Evolutionary conservation across 92 coral and sea anemone genomes (phyloP).

Genomic region (Bergia sp.): DNA sequence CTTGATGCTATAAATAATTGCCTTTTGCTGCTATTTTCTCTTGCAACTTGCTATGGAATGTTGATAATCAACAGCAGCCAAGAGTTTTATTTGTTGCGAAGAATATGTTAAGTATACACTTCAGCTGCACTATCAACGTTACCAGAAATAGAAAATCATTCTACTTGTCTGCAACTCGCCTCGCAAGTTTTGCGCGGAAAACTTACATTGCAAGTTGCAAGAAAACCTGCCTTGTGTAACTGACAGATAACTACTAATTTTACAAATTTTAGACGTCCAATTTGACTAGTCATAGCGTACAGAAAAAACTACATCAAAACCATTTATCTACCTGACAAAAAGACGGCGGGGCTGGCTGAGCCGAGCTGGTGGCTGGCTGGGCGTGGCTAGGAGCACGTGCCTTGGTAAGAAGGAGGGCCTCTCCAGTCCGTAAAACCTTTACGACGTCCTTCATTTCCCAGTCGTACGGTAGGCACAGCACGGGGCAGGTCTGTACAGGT

Average conservation of each 20-base stretch:
- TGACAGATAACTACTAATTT: neutral
- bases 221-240: neutral
- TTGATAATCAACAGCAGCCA: too few species aligned
- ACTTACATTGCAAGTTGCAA: neutral
- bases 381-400: constrained; percentile 2
- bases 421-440: constrained; percentile 73
- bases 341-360: neutral
- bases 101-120: neutral
- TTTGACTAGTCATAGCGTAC: neutral
- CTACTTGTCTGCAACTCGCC: neutral
- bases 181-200: neutral
- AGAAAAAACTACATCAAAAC: neutral
- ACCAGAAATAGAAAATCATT: neutral
- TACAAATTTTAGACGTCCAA: neutral
- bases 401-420: constrained; percentile 76
- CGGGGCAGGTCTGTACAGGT: constrained; percentile 69
- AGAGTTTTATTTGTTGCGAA: neutral
- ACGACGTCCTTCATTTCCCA: constrained; percentile 81
- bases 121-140: neutral
- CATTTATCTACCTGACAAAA: constrained; percentile 15
- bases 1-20: neutral
- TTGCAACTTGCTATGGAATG: neutral
- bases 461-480: constrained; percentile 68
- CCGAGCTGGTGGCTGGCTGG: neutral
- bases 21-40: neutral